Evolutionary conservation across 2,797 vertebrate genomes (phyloP).

Genomic region (Orientallactaga sibirica): DNA sequence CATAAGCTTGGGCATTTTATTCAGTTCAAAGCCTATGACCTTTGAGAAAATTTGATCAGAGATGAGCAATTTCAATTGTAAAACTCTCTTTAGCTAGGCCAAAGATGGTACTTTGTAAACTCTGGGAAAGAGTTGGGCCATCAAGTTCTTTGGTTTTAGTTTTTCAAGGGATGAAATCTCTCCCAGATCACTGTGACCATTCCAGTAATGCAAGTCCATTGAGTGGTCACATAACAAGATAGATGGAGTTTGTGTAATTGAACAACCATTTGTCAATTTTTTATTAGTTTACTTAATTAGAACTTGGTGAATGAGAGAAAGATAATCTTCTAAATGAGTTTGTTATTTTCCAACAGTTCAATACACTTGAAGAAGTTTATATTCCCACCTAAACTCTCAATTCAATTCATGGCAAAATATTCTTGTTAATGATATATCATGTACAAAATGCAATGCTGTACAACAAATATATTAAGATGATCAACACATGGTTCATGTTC

Average conservation of each 20-base stretch:
- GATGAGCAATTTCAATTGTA: not conserved
- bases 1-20: not conserved
- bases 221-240: conserved; percentile 34
- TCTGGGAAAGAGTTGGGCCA: not conserved
- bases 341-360: conserved; percentile 21
- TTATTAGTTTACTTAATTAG: conserved; percentile 75
- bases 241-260: conserved; percentile 33
- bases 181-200: not conserved
- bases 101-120: not conserved
- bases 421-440: not conserved
- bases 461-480: not conserved
- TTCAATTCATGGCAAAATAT: not conserved
- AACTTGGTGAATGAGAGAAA: conserved; percentile 46
- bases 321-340: conserved; percentile 36
- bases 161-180: conserved; percentile 7
- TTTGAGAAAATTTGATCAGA: not conserved
- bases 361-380: not conserved
- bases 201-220: not conserved
- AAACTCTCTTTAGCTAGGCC: not conserved
- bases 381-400: conserved; percentile 48
- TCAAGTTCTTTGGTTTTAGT: not conserved
- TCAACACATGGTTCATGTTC: not conserved
- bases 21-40: not conserved
- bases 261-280: conserved; percentile 70
- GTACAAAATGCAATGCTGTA: not conserved